Base-by-base conservation (phyloP, 2,113 vertebrate genomes). In the Cyphotilapia sp. region DNA sequence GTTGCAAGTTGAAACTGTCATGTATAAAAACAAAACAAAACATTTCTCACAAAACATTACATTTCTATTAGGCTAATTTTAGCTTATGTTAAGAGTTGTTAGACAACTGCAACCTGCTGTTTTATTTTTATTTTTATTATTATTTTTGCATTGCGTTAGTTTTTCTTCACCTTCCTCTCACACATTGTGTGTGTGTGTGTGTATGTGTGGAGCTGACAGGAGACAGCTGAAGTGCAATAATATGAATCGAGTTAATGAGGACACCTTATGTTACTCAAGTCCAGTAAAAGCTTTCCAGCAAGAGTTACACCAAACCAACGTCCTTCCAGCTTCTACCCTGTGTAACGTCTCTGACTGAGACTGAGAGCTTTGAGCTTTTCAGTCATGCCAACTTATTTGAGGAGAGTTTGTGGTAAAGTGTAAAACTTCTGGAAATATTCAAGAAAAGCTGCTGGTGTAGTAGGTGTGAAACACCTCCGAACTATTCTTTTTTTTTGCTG, bases 171-270 rank as follows among this genome's bases (percentile, higher is more conserved):
- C 74, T 17, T 78, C 27, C 45, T 78, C 45, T 51, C 74, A 78
- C 74, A 51, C 45, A 29, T 78, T 11, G 9, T 47, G 1, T 74
- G 38, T 71, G 35, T 12, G 19, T 59, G 56, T 69, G 63, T 63
- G 3, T 61, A 0, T 74, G 69, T 76, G 71, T 27, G 22, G 4
- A n/a, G 74, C 45, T 78, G 7, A 0, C 16, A 27, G 6, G 45
- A 78, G 74, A 51, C 45, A 78, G 74, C 2, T 78, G 45, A 78
- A 78, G 27, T 78, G 45, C 45, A 78, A 78, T 78, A 78, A 78
- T 1, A 51, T 51, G 27, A 78, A 78, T 78, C 3, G 17, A 78
- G 74, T 78, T 78, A 78, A 78, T 78, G 74, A 78, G 74, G 45
- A 51, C 74, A 31, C 27, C 45, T 51, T 78, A 49, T 78, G 74